Conservation (phyloP, 2,888 invertebrate species). For the Helicoverpa assulta region DNA sequence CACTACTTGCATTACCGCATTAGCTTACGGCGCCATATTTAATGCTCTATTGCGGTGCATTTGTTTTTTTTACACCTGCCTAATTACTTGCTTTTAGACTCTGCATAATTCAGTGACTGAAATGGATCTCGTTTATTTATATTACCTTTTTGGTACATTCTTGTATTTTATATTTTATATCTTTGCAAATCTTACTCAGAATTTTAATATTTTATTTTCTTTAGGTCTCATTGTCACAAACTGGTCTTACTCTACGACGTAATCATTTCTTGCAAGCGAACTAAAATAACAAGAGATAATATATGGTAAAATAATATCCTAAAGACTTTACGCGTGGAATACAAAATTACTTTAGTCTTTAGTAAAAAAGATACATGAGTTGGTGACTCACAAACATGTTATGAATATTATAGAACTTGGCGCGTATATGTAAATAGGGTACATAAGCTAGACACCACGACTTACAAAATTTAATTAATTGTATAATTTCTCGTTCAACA, state of each 20-base stretch:
- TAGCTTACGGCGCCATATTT: conserved; percentile 77
- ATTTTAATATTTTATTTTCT: neutral
- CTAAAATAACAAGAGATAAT: neutral
- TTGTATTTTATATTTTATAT: neutral
- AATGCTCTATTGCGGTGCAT: conserved; percentile 68
- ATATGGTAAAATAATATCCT: conserved; percentile 20
- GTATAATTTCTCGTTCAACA: conserved; percentile 58
- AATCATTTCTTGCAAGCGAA: neutral
- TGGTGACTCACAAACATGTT: conserved; percentile 25
- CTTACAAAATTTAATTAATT: conserved; percentile 61
- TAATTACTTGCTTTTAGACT: conserved; percentile 46
- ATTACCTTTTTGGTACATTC: neutral
- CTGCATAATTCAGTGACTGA: conserved; percentile 19
- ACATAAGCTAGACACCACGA: conserved; percentile 41
- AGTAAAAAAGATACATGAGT: conserved; percentile 20
- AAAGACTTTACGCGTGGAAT: conserved; percentile 11
- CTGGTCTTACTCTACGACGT: neutral
- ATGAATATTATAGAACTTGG: conserved; percentile 42
- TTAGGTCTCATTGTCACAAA: too few species aligned
- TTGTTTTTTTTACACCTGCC: conserved; percentile 48
- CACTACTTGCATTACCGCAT: conserved; percentile 74
- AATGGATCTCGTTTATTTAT: conserved; percentile 24
- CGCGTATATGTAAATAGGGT: conserved; percentile 34
- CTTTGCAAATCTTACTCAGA: neutral
- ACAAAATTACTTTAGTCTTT: conserved; percentile 19